A percentile compares a stretch with the other conserved stretches of the same genome.
These are phyloP conservation scores for Allophyes oxyacanthae DNA, from an alignment of 2,888 invertebrate genomes.

Conservation along the genomic window DNA sequence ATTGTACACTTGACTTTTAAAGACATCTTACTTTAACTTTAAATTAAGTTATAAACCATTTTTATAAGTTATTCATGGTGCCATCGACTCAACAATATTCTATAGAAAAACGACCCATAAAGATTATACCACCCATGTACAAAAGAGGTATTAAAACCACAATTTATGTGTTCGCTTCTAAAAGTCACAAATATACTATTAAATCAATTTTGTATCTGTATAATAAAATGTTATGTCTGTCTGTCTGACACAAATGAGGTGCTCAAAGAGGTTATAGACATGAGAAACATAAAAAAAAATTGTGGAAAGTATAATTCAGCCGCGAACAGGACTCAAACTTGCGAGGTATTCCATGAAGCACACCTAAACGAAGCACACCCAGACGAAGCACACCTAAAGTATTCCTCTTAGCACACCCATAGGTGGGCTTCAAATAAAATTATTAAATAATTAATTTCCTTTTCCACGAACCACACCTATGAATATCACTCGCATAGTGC, in stretches of 20 bases:
- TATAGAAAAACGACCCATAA: constrained; percentile 36
- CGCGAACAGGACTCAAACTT: no score
- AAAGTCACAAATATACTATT: constrained; percentile 37
- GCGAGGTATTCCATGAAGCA: no score
- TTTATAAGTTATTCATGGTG: constrained; percentile 42
- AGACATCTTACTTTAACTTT: constrained; percentile 22
- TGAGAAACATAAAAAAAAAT: no score
- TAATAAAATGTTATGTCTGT: constrained; percentile 22
- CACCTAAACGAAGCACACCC: no score
- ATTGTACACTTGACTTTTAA: background rate
- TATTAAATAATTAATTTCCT: no score
- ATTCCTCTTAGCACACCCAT: no score
- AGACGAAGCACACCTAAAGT: no score
- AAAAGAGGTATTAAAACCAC: constrained; percentile 45
- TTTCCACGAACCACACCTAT: no score
- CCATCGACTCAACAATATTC: constrained; percentile 27
- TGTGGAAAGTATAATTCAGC: no score
- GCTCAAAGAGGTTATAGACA: no score
- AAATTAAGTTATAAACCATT: constrained; percentile 30
- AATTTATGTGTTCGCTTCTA: constrained; percentile 50
- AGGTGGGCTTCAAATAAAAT: no score
- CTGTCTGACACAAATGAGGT: background rate
- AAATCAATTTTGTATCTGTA: constrained; percentile 38
- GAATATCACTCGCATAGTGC: no score
- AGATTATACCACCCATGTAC: constrained; percentile 58